Conservation (phyloP, 1,140 invertebrate species). For the Lepidotrigona ventralis region DNA sequence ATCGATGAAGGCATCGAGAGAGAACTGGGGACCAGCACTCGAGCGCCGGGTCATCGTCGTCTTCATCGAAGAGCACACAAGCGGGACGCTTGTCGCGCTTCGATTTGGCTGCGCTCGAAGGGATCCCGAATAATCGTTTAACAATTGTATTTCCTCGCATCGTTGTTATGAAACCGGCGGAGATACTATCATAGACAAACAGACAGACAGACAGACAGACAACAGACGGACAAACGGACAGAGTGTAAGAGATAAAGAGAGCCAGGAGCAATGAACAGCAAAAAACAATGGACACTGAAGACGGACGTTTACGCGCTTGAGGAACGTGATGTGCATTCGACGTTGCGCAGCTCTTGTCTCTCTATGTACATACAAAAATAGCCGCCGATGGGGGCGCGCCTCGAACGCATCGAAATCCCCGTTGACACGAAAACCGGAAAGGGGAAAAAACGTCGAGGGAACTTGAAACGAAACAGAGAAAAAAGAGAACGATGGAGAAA, state of each 20-base stretch:
- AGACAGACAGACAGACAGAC: slow-evolving; percentile 47
- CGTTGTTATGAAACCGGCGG: slow-evolving; percentile 65
- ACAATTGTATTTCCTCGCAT: slow-evolving; percentile 41
- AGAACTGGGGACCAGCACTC: slow-evolving; percentile 7
- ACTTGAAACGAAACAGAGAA: slow-evolving; percentile 8
- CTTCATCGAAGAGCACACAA: background rate
- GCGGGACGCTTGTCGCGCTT: background rate
- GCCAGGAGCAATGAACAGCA: slow-evolving; percentile 44
- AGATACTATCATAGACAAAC: slow-evolving; percentile 54
- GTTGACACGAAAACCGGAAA: slow-evolving; percentile 27
- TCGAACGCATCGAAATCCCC: slow-evolving; percentile 55
- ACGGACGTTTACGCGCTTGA: slow-evolving; percentile 30
- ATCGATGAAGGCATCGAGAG: slow-evolving; percentile 27
- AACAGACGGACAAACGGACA: slow-evolving; percentile 50
- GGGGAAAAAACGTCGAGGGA: background rate
- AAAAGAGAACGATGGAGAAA: slow-evolving; percentile 8
- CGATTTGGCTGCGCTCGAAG: background rate
- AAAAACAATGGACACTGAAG: slow-evolving; percentile 38
- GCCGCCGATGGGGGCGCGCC: slow-evolving; percentile 53
- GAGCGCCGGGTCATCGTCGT: slow-evolving; percentile 13
- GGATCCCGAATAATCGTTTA: slow-evolving; percentile 22
- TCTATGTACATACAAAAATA: slow-evolving; percentile 68
- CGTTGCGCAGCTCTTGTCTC: slow-evolving; percentile 60
- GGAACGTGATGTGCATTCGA: slow-evolving; percentile 67
- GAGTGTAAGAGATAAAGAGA: slow-evolving; percentile 42